Conservation (phyloP, 23 tunicate species). For the Halocynthia aurantium region DNA sequence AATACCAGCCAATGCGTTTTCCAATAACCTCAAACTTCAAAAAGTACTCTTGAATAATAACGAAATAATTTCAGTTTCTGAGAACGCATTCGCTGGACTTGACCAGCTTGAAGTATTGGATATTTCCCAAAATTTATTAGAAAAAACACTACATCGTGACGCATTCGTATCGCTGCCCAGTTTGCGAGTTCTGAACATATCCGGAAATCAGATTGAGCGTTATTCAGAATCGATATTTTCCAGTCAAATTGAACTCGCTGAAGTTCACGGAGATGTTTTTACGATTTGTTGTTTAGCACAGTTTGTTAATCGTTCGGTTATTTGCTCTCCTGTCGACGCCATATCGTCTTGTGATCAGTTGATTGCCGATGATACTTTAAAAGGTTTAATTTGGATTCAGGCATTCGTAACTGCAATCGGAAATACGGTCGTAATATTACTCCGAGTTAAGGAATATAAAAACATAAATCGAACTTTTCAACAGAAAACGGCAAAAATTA, state of each 20-base stretch:
- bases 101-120: background rate
- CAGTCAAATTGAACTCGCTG: background rate
- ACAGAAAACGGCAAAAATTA: conserved; percentile 10
- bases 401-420: conserved; percentile 1
- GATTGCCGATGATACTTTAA: background rate
- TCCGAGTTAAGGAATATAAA: conserved; percentile 1
- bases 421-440: background rate
- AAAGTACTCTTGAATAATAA: background rate
- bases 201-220: background rate
- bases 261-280: conserved; percentile 5
- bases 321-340: background rate
- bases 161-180: background rate
- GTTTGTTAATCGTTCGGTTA: background rate
- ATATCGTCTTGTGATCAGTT: conserved; percentile 1
- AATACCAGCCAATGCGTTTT: background rate
- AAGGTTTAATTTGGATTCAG: background rate
- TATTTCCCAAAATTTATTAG: background rate
- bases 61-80: background rate
- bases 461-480: background rate
- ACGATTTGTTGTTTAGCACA: background rate
- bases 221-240: background rate
- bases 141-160: background rate
- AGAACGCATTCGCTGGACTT: background rate
- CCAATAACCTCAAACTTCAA: background rate
- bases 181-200: background rate